Evolutionary conservation across 2,888 invertebrate genomes (phyloP).

Genomic region (Furcula furcula): DNA sequence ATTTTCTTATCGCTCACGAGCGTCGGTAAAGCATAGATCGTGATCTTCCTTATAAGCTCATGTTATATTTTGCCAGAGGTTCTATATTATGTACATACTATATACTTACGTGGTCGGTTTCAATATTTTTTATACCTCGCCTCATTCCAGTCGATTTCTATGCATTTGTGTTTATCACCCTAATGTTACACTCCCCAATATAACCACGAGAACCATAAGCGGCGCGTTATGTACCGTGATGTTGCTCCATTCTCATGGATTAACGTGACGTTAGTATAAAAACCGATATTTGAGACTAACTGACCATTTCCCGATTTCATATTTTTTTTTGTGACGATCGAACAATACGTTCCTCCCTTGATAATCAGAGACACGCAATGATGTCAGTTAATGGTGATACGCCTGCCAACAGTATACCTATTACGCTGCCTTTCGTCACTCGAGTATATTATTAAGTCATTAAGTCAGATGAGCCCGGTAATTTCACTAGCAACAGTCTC

Average conservation of each 20-base stretch:
- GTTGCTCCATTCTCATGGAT: slow-evolving; percentile 24
- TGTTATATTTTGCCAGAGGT: slow-evolving; percentile 13
- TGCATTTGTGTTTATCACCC: slow-evolving; percentile 39
- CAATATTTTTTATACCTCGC: slow-evolving; percentile 38
- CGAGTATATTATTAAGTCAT: too few relatives aligned
- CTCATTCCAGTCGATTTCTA: slow-evolving; percentile 39
- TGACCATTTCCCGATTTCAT: too few relatives aligned
- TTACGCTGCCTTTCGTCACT: too few relatives aligned
- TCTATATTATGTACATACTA: slow-evolving; percentile 4
- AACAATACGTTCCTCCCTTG: too few relatives aligned
- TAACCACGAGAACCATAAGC: slow-evolving; percentile 35
- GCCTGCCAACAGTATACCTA: too few relatives aligned
- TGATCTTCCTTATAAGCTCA: slow-evolving; percentile 14
- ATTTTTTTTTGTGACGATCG: too few relatives aligned
- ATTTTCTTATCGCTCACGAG: slow-evolving; percentile 19
- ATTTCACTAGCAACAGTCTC: too few relatives aligned
- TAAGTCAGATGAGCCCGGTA: too few relatives aligned
- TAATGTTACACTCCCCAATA: slow-evolving; percentile 35
- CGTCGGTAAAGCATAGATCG: slow-evolving; percentile 11
- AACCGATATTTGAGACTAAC: slow-evolving; percentile 3
- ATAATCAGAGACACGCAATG: too few relatives aligned
- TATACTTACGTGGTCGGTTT: slow-evolving; percentile 18
- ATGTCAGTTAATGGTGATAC: too few relatives aligned
- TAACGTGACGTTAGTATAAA: slow-evolving; percentile 19
- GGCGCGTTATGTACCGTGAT: slow-evolving; percentile 17